Evolutionary conservation across 2,113 vertebrate genomes (phyloP), one percentile per base, ranked within the genome.

Genomic region (Balaeniceps rex): DNA sequence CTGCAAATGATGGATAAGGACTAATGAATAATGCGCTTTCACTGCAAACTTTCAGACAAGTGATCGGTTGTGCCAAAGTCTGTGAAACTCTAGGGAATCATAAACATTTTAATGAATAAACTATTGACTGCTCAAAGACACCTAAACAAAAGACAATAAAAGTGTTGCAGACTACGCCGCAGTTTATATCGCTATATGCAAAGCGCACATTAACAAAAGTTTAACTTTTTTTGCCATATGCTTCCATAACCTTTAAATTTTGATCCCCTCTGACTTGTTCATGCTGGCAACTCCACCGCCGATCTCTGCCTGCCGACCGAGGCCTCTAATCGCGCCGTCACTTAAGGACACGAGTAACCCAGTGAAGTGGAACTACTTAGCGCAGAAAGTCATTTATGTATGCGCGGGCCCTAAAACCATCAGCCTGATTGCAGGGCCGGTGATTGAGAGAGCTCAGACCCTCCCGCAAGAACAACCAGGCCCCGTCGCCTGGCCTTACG

Each of bases 81-180:
- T 87, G 76, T 52, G 85, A 49, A 97, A 97, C 82, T 95, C 93
- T 91, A 29, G 92, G 93, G 94, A 94, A 95, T 92, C 90, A 92
- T 88, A 97, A 97, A 93, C 89, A 76, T 95, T 97, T 97, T 97
- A 93, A 95, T 97, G 95, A 94, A 97, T 97, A 94, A 97, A 94
- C 94, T 95, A 97, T 96, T 95, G 93, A 95, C 91, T 96, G 75
- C 92, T 57, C 83, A 11, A 90, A 91, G 91, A 90, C 93, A 94
- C 72, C 81, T 36, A 61, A 90, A 96, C 95, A 97, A 97, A 93
- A 82, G 94, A 28, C 85, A 64, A 54, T 91, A 54, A 54, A 88
- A 94, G 88, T 49, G 88, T 49, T 60, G 88, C 83, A 60, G 95
- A 52, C 83, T 87, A 66, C 78, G 57, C 66, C 12, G 34, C 49